phyloP scores from a whole-genome alignment of 2,888 invertebrate species.

The Rhogogaster chlorosoma region DNA sequence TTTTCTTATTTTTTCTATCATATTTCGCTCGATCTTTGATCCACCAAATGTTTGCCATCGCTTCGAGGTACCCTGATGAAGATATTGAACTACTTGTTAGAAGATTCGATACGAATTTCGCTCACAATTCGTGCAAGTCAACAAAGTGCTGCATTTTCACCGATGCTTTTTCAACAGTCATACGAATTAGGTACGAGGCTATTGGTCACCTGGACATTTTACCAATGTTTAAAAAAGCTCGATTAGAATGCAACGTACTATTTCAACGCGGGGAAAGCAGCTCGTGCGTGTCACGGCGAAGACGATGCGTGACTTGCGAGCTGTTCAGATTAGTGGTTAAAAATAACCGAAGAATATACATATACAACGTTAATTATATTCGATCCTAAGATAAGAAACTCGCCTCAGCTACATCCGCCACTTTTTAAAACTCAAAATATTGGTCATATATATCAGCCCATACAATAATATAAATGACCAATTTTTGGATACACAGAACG shows the following conservation, averaged over 20 bases:
- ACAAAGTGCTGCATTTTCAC: neutral
- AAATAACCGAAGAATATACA: neutral
- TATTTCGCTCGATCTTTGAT: neutral
- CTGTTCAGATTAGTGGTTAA: conserved; percentile 8
- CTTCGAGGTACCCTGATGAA: neutral
- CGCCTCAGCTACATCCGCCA: neutral
- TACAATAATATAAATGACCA: neutral
- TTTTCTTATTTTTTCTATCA: neutral
- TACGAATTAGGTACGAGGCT: neutral
- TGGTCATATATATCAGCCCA: neutral
- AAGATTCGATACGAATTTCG: neutral
- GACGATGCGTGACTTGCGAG: conserved; percentile 16
- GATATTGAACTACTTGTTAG: neutral
- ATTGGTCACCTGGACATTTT: neutral
- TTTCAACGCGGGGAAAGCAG: neutral
- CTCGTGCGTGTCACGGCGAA: conserved; percentile 16
- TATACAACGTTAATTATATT: conserved; percentile 10
- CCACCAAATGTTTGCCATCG: neutral
- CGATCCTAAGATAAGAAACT: neutral
- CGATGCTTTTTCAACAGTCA: neutral
- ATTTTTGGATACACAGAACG: neutral
- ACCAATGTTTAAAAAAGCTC: neutral
- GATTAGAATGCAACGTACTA: conserved; percentile 20
- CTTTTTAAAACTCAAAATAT: neutral
- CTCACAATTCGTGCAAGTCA: neutral